These are phyloP conservation scores for Sarcophaga caerulescens DNA, from an alignment of 2,888 invertebrate genomes.

Conservation along the genomic window DNA sequence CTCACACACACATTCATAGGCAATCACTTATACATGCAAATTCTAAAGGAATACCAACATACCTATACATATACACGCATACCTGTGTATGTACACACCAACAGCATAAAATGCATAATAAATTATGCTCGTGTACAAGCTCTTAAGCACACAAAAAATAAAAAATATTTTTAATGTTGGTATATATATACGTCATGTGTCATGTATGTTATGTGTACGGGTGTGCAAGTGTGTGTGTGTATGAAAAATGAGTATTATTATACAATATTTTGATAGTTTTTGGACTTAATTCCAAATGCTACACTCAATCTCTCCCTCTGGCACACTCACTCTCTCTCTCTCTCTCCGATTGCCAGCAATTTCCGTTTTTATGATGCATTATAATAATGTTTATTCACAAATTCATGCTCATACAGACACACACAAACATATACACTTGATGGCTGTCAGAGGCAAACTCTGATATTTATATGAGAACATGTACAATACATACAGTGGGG, in stretches of 20 bases:
- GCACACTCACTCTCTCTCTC: not conserved
- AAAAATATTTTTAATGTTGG: not conserved
- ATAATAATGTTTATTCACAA: not conserved
- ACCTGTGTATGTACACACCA: not conserved
- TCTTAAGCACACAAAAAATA: not conserved
- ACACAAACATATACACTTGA: not conserved
- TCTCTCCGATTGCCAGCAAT: not conserved
- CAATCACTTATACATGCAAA: not conserved
- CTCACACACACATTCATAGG: conserved; percentile 6
- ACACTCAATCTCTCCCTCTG: not conserved
- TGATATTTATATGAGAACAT: too few relatives aligned
- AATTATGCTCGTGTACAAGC: not conserved
- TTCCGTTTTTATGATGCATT: not conserved
- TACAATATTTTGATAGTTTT: conserved; percentile 34
- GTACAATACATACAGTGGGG: too few relatives aligned
- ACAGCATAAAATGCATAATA: not conserved
- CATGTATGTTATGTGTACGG: not conserved
- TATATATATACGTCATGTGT: too few relatives aligned
- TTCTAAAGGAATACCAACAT: not conserved
- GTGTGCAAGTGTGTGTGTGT: not conserved
- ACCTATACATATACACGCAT: not conserved
- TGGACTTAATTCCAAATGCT: not conserved
- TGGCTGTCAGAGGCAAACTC: too few relatives aligned
- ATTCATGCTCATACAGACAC: not conserved
- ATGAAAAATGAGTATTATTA: not conserved